Conservation (phyloP, 2,797 vertebrate genomes). For the Trachurus trachurus region DNA sequence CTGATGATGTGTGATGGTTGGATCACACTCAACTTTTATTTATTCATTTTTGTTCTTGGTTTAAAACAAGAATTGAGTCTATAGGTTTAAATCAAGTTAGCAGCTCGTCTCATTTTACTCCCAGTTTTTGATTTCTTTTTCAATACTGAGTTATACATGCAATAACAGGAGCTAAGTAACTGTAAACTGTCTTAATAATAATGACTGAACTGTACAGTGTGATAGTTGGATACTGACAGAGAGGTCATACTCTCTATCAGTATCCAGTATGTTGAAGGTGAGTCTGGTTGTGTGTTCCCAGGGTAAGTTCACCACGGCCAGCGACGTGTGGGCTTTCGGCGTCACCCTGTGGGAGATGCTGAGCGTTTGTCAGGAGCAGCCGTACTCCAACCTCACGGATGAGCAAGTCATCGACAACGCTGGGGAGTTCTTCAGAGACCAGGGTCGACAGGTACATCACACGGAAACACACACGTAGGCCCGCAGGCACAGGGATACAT, state of each 20-base stretch:
- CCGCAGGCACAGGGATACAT: not conserved
- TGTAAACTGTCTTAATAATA: too few relatives aligned
- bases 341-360: slow-evolving; percentile 98
- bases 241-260: not conserved
- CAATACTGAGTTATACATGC: not conserved
- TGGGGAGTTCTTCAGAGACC: slow-evolving; percentile 95
- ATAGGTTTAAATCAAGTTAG: too few relatives aligned
- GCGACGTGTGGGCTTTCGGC: slow-evolving; percentile 96
- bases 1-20: not conserved
- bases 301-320: slow-evolving; percentile 96
- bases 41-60: too few relatives aligned
- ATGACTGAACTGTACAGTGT: too few relatives aligned
- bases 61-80: too few relatives aligned
- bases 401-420: slow-evolving; percentile 97
- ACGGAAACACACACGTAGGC: slow-evolving; percentile 20
- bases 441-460: slow-evolving; percentile 90
- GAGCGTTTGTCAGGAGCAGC: slow-evolving; percentile 95
- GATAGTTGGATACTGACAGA: slow-evolving; percentile 11
- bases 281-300: slow-evolving; percentile 56
- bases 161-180: not conserved
- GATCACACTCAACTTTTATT: not conserved
- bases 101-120: too few relatives aligned
- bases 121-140: too few relatives aligned
- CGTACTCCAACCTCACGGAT: slow-evolving; percentile 93
- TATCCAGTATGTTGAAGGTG: not conserved